Conservation (phyloP, 1,140 invertebrate genomes). For the Drosophila willistoni region DNA sequence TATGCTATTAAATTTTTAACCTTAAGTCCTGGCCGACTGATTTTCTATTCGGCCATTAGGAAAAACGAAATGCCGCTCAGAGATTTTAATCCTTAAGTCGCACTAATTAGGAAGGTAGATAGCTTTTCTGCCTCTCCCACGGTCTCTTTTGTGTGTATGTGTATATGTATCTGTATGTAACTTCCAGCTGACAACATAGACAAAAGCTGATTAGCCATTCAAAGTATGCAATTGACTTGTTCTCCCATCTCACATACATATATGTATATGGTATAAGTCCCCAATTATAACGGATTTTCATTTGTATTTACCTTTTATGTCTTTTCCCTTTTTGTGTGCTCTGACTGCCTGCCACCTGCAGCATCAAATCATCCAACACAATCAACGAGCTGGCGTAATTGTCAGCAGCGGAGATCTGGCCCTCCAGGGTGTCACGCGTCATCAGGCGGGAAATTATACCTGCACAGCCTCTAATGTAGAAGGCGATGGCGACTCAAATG, state of each 20-base stretch:
- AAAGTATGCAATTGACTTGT: neutral
- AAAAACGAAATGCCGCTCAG: no score
- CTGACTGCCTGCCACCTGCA: conserved; percentile 83
- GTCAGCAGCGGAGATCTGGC: conserved; percentile 92
- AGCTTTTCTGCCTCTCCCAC: neutral
- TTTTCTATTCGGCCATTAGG: neutral
- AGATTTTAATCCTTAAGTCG: no score
- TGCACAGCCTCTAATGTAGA: conserved; percentile 95
- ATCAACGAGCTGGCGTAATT: conserved; percentile 91
- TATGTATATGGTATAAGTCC: neutral
- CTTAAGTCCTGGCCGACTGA: neutral
- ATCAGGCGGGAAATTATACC: conserved; percentile 93
- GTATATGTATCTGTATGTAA: conserved; percentile 3
- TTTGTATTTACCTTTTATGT: conserved; percentile 22
- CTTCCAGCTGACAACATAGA: conserved; percentile 13
- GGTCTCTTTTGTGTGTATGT: neutral
- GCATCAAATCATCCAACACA: conserved; percentile 91
- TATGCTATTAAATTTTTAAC: neutral
- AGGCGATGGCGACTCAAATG: conserved; percentile 92
- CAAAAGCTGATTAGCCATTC: conserved; percentile 32
- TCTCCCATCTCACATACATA: neutral
- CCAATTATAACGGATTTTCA: conserved; percentile 23
- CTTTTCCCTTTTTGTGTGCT: conserved; percentile 20
- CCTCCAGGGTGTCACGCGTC: conserved; percentile 89
- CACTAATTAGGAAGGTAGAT: neutral